Conservation (phyloP, 2,888 invertebrate genomes). For the Nowickia ferox region DNA sequence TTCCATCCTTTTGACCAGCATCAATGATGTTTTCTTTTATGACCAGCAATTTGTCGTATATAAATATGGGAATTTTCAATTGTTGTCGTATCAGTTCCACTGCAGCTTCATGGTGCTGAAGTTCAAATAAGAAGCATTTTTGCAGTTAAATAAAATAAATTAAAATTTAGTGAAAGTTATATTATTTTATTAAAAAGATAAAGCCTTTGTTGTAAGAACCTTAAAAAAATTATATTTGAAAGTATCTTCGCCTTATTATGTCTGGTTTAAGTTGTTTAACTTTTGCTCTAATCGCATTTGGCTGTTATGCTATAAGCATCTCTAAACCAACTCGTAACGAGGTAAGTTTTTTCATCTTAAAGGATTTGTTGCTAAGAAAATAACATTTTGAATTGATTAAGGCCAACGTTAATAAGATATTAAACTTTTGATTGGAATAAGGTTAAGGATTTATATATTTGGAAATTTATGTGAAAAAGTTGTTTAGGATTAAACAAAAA, state of each 20-base stretch:
- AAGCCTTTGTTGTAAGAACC: background rate
- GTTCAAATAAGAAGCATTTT: constrained; percentile 21
- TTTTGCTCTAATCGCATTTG: constrained; percentile 77
- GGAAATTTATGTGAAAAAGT: background rate
- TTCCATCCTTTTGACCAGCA: background rate
- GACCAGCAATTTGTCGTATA: constrained; percentile 60
- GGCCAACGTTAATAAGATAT: background rate
- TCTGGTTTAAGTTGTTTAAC: constrained; percentile 77
- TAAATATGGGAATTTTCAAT: constrained; percentile 67
- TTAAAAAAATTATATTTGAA: constrained; percentile 5
- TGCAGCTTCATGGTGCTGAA: constrained; percentile 49
- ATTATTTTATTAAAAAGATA: background rate
- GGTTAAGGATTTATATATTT: background rate
- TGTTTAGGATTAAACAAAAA: too few species aligned
- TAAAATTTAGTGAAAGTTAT: background rate
- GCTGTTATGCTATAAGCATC: constrained; percentile 76
- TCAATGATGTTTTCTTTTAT: background rate
- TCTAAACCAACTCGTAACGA: constrained; percentile 67
- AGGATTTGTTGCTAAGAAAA: constrained; percentile 16
- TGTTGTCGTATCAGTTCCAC: constrained; percentile 63
- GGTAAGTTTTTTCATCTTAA: constrained; percentile 75
- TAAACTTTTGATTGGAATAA: background rate
- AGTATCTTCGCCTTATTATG: constrained; percentile 72
- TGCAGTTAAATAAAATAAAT: background rate
- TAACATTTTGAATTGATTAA: background rate